Conservation (phyloP, 2,797 vertebrate genomes). For the Alauda arvensis region DNA sequence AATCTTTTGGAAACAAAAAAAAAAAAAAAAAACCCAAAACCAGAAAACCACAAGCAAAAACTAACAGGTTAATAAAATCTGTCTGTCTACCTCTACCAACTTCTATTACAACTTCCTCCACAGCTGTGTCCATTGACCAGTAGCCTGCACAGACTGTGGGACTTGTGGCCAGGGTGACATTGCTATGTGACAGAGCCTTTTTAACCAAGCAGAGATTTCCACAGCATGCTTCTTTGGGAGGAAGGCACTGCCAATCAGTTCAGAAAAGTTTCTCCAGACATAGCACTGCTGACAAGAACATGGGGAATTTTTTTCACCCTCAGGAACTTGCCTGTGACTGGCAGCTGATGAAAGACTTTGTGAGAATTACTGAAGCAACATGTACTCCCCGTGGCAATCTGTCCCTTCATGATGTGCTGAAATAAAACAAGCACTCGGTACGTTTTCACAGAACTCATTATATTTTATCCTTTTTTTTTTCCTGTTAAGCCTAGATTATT, state of each 20-base stretch:
- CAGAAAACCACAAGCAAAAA: background rate
- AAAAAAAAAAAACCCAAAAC: background rate
- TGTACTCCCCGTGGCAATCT: background rate
- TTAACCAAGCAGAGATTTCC: background rate
- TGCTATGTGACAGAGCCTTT: background rate
- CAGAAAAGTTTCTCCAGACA: background rate
- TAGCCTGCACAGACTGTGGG: background rate
- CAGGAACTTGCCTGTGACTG: background rate
- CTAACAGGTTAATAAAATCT: background rate
- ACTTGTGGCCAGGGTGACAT: background rate
- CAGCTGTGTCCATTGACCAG: background rate
- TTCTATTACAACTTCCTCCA: background rate
- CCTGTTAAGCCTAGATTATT: background rate
- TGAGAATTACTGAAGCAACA: background rate
- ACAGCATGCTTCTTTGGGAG: background rate
- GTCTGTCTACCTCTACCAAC: background rate
- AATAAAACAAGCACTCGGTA: background rate
- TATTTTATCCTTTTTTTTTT: background rate
- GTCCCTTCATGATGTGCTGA: background rate
- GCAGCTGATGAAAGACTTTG: background rate
- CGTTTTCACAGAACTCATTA: background rate
- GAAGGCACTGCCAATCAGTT: background rate
- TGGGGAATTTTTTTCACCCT: background rate
- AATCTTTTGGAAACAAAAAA: accelerated
- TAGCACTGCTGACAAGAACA: background rate